phyloP scores from a whole-genome alignment of 2,888 invertebrate genomes.

The Petrophora chlorosata region DNA sequence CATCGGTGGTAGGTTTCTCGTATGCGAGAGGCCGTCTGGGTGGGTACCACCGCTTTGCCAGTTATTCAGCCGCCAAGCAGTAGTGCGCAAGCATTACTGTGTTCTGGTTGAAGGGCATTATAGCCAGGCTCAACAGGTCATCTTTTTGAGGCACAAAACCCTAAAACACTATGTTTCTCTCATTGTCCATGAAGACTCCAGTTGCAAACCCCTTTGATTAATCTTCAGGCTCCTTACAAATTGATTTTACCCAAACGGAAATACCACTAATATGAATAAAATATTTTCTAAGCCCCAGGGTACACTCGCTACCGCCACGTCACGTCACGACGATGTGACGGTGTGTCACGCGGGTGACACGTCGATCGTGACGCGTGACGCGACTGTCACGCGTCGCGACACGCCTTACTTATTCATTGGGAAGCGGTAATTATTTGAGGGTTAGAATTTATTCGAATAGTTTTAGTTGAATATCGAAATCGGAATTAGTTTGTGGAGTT shows the following conservation, averaged over 20 bases:
- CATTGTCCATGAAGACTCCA: too few species aligned
- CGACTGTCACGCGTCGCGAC: slow-evolving; percentile 46
- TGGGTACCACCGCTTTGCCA: too few species aligned
- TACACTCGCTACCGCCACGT: slow-evolving; percentile 20
- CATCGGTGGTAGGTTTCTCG: too few species aligned
- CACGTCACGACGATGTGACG: slow-evolving; percentile 39
- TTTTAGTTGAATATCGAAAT: slow-evolving; percentile 27
- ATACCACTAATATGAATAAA: slow-evolving; percentile 37
- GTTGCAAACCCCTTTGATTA: too few species aligned
- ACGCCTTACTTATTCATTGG: slow-evolving; percentile 53
- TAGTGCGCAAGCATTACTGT: too few species aligned
- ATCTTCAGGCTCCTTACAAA: too few species aligned
- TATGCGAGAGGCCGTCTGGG: too few species aligned
- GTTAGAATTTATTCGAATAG: slow-evolving; percentile 43
- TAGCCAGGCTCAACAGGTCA: too few species aligned
- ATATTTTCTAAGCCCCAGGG: slow-evolving; percentile 26
- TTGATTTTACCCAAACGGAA: background rate
- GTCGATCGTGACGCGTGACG: slow-evolving; percentile 38
- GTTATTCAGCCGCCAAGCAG: too few species aligned
- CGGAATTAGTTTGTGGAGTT: background rate
- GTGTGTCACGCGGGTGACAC: slow-evolving; percentile 42
- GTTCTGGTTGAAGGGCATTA: too few species aligned
- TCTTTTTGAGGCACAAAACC: too few species aligned
- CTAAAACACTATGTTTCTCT: too few species aligned
- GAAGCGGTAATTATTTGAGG: slow-evolving; percentile 46